Evolutionary conservation across 2,797 vertebrate species (phyloP), one percentile per base, ranked within the genome.

Genomic region (Masticophis lateralis): DNA sequence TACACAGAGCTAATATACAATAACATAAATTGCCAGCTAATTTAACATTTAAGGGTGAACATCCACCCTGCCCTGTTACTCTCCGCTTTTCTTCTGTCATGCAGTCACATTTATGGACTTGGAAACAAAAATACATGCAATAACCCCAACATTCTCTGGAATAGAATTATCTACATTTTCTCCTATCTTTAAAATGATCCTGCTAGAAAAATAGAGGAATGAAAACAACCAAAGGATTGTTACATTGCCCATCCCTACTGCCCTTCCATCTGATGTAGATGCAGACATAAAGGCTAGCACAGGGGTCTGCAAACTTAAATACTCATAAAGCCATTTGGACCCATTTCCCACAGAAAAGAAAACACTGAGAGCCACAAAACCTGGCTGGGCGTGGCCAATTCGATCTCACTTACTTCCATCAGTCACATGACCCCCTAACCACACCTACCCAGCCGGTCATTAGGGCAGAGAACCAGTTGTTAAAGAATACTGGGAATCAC

Each of bases 1-100:
- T 86, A 90, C 74, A 55, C 14, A 86, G 25, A 18, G 5, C 37
- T 88, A 43, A 88, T 55, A 60, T 90, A 88, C 87, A 91, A 93
- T 91, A 88, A 93, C 60, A 69, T 91, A 93, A 93, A 93, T 55
- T 63, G 37, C 86, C 59, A 51, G 18, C 63, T 53, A 91, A 79
- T 88, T 91, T 91, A 22, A 59, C 12, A 57, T 79, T 55, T 91
- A n/a, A 43, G 37, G 11, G 2, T 74, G 66, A 88, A 43, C 60
- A 18, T 60, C 11, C 55, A 60, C 9, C 22, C 86, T 61, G 7
- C 28, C 43, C 7, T 61, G 66, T 28, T 25, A 2, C 12, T 43
- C 28, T 5, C 22, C 13, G 27, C n/a, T 74, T 47, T 74, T 91
- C 37, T 18, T 88, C 47, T 28, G 13, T 79, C 60, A 57, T 18